Percentiles rank a stretch among this genome's conserved stretches.
Evolutionary conservation across 2,113 vertebrate species (phyloP).

Genomic region (Apteryx owenii): DNA sequence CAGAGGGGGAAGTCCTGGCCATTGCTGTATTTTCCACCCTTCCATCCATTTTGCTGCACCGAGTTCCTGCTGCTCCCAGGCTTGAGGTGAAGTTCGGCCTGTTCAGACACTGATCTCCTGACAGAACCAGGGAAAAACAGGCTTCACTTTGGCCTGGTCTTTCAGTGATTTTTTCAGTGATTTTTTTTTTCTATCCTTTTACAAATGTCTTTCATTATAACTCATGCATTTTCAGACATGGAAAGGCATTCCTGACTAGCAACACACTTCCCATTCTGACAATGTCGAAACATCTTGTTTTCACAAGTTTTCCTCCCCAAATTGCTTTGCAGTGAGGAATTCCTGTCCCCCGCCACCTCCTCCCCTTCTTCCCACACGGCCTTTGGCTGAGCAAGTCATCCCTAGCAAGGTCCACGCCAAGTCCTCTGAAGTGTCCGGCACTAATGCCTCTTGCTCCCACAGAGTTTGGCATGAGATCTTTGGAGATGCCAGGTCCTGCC

Average conservation of each 20-base stretch:
- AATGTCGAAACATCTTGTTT: constrained; percentile 66
- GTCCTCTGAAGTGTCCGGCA: not conserved
- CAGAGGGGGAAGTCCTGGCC: not conserved
- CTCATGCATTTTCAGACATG: not conserved
- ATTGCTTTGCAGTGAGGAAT: constrained; percentile 54
- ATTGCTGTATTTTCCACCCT: not conserved
- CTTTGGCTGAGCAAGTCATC: not conserved
- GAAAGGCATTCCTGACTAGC: constrained; percentile 63
- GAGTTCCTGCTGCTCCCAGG: not conserved
- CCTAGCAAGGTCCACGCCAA: not conserved
- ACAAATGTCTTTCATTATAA: constrained; percentile 56
- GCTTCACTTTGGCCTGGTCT: not conserved
- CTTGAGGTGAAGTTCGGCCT: not conserved
- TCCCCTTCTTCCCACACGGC: not conserved
- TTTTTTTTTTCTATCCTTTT: not conserved
- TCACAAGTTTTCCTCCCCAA: constrained; percentile 65
- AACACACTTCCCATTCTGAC: constrained; percentile 44
- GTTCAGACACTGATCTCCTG: fast-evolving
- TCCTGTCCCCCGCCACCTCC: not conserved
- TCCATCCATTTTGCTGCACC: not conserved
- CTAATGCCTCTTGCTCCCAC: not conserved
- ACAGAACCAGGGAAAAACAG: not conserved
- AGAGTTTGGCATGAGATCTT: not conserved
- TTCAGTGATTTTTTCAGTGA: not conserved
- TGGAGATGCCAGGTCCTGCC: not conserved